Conservation (phyloP, 2,888 invertebrate species). For the Tortrix viridana region DNA sequence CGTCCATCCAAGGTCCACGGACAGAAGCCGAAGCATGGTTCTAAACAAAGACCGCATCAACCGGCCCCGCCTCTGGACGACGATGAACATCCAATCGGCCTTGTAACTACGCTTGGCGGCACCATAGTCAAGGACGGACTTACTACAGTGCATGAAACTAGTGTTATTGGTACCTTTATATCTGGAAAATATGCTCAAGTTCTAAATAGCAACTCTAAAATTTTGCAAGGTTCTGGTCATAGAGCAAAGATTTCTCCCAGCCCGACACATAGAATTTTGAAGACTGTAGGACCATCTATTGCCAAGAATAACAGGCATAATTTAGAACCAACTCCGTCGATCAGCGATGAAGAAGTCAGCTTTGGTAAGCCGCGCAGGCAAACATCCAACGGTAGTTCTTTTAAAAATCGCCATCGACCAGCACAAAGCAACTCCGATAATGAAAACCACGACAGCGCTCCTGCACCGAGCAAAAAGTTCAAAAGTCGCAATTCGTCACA, state of each 20-base stretch:
- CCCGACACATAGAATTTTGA: slow-evolving; percentile 87
- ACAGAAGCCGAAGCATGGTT: slow-evolving; percentile 74
- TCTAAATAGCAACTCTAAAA: slow-evolving; percentile 91
- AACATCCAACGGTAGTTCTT: slow-evolving; percentile 72
- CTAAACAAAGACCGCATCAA: slow-evolving; percentile 70
- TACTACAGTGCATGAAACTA: slow-evolving; percentile 94
- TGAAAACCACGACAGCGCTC: slow-evolving; percentile 66
- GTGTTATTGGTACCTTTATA: slow-evolving; percentile 94
- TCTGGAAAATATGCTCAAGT: slow-evolving; percentile 95
- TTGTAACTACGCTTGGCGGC: slow-evolving; percentile 93
- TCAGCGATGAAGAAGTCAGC: slow-evolving; percentile 85
- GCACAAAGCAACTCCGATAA: slow-evolving; percentile 62
- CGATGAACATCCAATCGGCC: slow-evolving; percentile 89
- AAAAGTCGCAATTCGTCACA: slow-evolving; percentile 72
- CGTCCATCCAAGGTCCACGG: slow-evolving; percentile 86
- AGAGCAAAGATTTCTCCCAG: slow-evolving; percentile 88
- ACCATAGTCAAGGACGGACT: slow-evolving; percentile 92
- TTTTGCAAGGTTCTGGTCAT: slow-evolving; percentile 77
- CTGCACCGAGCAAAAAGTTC: slow-evolving; percentile 72
- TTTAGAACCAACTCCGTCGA: slow-evolving; percentile 87
- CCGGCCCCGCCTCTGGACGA: slow-evolving; percentile 80
- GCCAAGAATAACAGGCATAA: slow-evolving; percentile 81
- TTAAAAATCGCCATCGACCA: slow-evolving; percentile 83
- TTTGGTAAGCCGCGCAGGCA: slow-evolving; percentile 84
- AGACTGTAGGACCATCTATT: slow-evolving; percentile 89